Evolutionary conservation across 2,888 invertebrate genomes (phyloP).

Genomic region (Cremastinae sp.): DNA sequence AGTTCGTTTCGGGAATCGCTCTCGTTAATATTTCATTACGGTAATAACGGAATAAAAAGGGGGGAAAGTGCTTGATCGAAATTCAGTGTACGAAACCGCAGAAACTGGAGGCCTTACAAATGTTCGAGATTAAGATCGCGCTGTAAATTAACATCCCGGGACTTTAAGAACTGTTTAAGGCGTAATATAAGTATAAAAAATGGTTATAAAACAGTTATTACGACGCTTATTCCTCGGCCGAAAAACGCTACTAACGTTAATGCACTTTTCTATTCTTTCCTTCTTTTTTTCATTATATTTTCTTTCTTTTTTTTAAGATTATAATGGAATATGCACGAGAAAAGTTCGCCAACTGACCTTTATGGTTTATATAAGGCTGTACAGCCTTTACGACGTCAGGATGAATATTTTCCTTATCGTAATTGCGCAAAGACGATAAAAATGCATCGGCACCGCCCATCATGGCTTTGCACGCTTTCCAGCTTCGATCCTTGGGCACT

Average conservation of each 20-base stretch:
- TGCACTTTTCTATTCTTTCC: constrained; percentile 7
- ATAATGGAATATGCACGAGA: constrained; percentile 20
- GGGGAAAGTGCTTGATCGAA: no score
- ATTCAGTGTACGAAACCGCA: no score
- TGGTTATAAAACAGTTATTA: constrained; percentile 11
- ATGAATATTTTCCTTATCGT: constrained; percentile 96
- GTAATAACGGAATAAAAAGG: no score
- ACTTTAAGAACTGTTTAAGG: constrained; percentile 9
- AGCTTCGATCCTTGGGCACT: constrained; percentile 94
- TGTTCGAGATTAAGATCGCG: no score
- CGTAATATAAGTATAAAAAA: constrained; percentile 4
- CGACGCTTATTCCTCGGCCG: constrained; percentile 14
- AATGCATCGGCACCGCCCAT: constrained; percentile 96
- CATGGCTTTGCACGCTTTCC: constrained; percentile 94
- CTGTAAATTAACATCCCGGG: constrained; percentile 17
- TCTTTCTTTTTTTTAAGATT: background rate
- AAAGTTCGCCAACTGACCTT: constrained; percentile 70
- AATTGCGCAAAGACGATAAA: constrained; percentile 89
- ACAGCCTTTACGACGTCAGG: constrained; percentile 92
- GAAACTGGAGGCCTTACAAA: no score
- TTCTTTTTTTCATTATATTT: constrained; percentile 8
- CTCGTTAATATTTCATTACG: no score
- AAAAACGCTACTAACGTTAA: constrained; percentile 16
- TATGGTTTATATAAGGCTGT: constrained; percentile 80
- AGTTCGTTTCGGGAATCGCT: no score